Evolutionary conservation across 2,888 invertebrate genomes (phyloP).

Genomic region (Listrodromus nycthemerus): DNA sequence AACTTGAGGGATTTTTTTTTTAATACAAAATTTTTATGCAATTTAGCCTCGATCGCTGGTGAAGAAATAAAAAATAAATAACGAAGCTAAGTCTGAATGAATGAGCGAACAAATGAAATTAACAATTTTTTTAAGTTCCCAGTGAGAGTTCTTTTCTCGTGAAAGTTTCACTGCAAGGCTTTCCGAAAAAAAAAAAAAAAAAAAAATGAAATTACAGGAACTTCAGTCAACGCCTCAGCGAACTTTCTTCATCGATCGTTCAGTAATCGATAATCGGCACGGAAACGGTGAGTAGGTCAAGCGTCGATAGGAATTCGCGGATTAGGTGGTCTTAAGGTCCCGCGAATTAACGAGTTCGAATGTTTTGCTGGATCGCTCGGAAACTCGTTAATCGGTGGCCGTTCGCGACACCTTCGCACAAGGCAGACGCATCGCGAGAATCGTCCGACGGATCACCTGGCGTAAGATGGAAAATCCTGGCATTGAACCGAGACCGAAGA

Average conservation of each 20-base stretch:
- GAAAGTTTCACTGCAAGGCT: not conserved
- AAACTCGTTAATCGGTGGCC: constrained; percentile 20
- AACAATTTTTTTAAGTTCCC: no score
- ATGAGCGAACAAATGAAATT: no score
- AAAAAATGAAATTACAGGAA: not conserved
- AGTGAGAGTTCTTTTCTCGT: not conserved
- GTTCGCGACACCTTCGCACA: no score
- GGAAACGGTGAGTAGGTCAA: constrained; percentile 65
- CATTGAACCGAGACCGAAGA: constrained; percentile 61
- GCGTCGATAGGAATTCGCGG: constrained; percentile 29
- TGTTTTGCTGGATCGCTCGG: constrained; percentile 57
- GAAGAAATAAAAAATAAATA: no score
- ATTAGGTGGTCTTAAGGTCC: constrained; percentile 60
- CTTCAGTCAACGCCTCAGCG: constrained; percentile 17
- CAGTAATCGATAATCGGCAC: constrained; percentile 46
- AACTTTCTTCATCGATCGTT: constrained; percentile 53
- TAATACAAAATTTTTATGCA: no score
- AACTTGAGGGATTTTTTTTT: no score
- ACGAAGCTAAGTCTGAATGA: no score
- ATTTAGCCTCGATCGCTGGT: no score
- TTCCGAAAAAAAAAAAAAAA: not conserved
- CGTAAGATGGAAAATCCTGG: constrained; percentile 39
- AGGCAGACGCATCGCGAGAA: constrained; percentile 31
- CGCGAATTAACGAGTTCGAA: constrained; percentile 67
- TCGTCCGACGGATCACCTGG: not conserved